Conservation (phyloP, 2,113 vertebrate genomes). For the Erythrocercus mccallii region DNA sequence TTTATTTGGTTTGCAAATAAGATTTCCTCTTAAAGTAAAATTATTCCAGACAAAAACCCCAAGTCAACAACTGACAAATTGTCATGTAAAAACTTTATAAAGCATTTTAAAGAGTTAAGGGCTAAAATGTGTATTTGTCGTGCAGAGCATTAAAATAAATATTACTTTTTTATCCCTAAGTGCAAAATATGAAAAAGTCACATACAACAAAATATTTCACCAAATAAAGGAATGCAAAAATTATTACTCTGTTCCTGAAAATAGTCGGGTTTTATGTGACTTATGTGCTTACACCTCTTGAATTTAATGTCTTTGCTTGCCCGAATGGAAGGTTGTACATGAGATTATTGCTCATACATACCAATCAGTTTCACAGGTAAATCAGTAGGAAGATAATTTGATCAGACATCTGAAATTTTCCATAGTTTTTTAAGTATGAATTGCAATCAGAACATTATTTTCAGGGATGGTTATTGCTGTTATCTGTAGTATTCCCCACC, state of each 20-base stretch:
- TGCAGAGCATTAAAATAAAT: neutral
- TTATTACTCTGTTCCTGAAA: neutral
- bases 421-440: neutral
- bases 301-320: neutral
- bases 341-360: neutral
- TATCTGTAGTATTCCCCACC: neutral
- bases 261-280: neutral
- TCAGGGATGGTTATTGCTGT: neutral
- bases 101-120: neutral
- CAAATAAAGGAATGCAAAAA: neutral
- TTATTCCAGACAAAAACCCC: neutral
- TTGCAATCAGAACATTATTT: neutral
- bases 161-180: neutral
- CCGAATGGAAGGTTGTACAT: neutral
- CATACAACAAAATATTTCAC: neutral
- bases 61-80: neutral
- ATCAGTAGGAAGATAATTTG: neutral
- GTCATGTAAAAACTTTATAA: neutral
- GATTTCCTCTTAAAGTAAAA: neutral
- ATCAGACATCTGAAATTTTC: neutral
- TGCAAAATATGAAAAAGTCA: neutral
- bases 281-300: neutral
- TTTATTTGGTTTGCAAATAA: constrained; percentile 26
- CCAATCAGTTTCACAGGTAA: neutral
- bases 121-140: neutral